Evolutionary conservation across 2,888 invertebrate species (phyloP).

Genomic region (Polydrusus tereticollis): DNA sequence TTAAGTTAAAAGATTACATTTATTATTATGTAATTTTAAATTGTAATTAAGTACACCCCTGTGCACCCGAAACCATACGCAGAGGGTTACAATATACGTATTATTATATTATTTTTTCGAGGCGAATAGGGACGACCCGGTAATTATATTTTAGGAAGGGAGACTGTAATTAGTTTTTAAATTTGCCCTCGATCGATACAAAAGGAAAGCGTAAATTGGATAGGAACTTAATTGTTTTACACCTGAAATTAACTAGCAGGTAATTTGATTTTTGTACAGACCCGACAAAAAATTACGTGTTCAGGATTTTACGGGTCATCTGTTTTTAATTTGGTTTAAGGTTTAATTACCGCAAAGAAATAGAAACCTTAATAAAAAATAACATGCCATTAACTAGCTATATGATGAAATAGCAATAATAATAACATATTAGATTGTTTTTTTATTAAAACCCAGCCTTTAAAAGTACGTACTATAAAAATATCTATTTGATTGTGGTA

Average conservation of each 20-base stretch:
- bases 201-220: constrained; percentile 50
- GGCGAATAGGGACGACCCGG: constrained; percentile 46
- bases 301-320: constrained; percentile 33
- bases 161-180: constrained; percentile 67
- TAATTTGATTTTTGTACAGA: constrained; percentile 40
- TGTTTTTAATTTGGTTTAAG: constrained; percentile 30
- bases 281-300: constrained; percentile 38
- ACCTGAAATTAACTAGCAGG: constrained; percentile 44
- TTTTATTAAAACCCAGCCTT: too few relatives aligned
- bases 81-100: constrained; percentile 39
- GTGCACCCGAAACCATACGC: constrained; percentile 28
- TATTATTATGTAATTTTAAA: too few relatives aligned
- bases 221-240: constrained; percentile 48
- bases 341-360: constrained; percentile 23
- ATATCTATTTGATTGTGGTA: too few relatives aligned
- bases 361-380: not conserved
- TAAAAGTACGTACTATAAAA: too few relatives aligned
- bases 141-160: constrained; percentile 64
- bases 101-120: constrained; percentile 50
- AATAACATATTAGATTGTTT: too few relatives aligned
- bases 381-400: too few relatives aligned
- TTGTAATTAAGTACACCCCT: constrained; percentile 23
- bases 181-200: constrained; percentile 58
- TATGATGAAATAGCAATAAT: too few relatives aligned
- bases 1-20: too few relatives aligned